phyloP scores from a whole-genome alignment of 2,113 vertebrate species.

The Zonotrichia leucophrys region DNA sequence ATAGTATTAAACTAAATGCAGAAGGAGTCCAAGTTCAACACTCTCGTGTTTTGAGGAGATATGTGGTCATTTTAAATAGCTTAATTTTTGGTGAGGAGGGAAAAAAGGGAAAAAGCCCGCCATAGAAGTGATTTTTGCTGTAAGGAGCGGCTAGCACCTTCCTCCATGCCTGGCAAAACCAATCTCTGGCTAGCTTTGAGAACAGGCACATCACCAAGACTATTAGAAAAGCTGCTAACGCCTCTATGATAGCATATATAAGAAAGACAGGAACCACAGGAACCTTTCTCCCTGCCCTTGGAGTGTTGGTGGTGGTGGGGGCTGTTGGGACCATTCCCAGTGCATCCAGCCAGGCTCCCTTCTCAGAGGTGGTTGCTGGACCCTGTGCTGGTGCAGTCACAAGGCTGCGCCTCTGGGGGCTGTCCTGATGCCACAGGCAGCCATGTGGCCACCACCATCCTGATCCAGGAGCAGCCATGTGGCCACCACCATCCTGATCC shows the following conservation, averaged over 20 bases:
- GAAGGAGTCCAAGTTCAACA: conserved; percentile 73
- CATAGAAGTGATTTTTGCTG: neutral
- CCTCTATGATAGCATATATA: no score
- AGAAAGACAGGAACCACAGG: no score
- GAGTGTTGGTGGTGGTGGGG: neutral
- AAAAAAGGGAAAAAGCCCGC: no score
- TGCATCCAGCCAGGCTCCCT: neutral
- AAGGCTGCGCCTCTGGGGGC: neutral
- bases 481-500: no score
- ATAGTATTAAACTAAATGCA: conserved; percentile 78
- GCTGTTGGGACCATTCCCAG: no score
- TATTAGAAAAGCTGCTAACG: neutral
- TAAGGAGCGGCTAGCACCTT: neutral
- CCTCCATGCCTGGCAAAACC: neutral
- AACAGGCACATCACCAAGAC: neutral
- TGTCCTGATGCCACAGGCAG: neutral
- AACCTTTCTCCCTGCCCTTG: neutral
- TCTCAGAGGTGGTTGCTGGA: neutral
- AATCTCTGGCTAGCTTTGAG: neutral
- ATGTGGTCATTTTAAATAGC: conserved; percentile 1
- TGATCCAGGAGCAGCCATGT: neutral
- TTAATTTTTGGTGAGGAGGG: neutral
- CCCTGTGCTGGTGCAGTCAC: neutral
- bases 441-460: neutral
- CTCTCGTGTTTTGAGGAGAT: conserved; percentile 89